Evolutionary conservation across 2,113 vertebrate species (phyloP).

Genomic region (Talpa occidentalis): DNA sequence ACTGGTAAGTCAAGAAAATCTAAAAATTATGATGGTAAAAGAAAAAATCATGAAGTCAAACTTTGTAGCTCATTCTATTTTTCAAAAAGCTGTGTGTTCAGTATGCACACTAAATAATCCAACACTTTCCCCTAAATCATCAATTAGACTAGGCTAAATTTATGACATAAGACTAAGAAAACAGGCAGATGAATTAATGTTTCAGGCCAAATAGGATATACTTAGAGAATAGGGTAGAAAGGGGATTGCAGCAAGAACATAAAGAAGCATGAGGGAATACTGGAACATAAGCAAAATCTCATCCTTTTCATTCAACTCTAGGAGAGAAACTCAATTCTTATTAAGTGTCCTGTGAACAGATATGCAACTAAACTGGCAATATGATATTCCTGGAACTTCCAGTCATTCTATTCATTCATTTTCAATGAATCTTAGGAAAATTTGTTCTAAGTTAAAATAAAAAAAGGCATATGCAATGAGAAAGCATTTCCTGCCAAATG

Average conservation of each 20-base stretch:
- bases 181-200: background rate
- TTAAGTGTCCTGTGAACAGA: background rate
- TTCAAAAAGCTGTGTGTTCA: background rate
- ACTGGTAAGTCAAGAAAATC: background rate
- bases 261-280: background rate
- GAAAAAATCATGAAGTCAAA: background rate
- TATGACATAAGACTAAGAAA: no score
- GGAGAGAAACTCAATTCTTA: background rate
- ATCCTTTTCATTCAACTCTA: background rate
- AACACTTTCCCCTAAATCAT: background rate
- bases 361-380: background rate
- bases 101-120: background rate
- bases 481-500: background rate
- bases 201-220: background rate
- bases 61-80: background rate
- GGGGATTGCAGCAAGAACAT: background rate
- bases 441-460: background rate
- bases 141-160: background rate
- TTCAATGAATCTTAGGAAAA: background rate
- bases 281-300: background rate
- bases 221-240: background rate
- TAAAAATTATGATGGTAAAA: background rate
- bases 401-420: background rate
- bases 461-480: background rate
- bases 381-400: background rate